Percentiles rank a stretch among this genome's conserved stretches.
phyloP scores from a whole-genome alignment of 2,113 vertebrate genomes.

The Morone chrysops region DNA sequence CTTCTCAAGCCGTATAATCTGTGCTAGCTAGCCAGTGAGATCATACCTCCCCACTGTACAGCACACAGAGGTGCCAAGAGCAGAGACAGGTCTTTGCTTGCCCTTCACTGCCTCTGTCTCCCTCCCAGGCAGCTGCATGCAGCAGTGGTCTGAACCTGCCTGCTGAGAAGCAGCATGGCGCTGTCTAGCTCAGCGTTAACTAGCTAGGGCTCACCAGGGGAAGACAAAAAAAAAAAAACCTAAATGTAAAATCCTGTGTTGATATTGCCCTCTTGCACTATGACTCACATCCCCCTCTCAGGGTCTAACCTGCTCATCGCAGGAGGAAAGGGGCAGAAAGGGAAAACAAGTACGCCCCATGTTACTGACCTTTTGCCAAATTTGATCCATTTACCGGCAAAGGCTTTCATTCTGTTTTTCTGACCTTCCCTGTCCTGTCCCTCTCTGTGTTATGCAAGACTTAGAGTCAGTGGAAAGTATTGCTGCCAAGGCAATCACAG shows the following conservation, averaged over 20 bases:
- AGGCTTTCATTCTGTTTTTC: constrained; percentile 69
- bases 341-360: constrained; percentile 52
- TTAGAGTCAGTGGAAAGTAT: constrained; percentile 63
- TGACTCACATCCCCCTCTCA: constrained; percentile 68
- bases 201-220: constrained; percentile 47
- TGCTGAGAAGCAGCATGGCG: constrained; percentile 59
- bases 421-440: constrained; percentile 68
- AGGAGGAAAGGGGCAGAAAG: constrained; percentile 36
- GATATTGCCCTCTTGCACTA: constrained; percentile 58
- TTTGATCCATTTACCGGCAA: constrained; percentile 72
- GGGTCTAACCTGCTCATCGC: constrained; percentile 56
- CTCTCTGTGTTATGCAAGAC: constrained; percentile 67
- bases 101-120: constrained; percentile 57
- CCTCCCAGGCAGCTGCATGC: constrained; percentile 66
- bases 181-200: constrained; percentile 52
- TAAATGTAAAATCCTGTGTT: constrained; percentile 56
- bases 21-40: constrained; percentile 48
- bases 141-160: constrained; percentile 78
- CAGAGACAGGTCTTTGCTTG: constrained; percentile 82
- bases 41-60: constrained; percentile 53
- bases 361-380: constrained; percentile 64
- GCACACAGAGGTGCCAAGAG: constrained; percentile 45
- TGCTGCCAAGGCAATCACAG: constrained; percentile 59
- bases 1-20: constrained; percentile 8
- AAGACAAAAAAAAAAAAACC: constrained; percentile 28